Evolutionary conservation across 1,140 invertebrate genomes (phyloP), one percentile per base, ranked within the genome.

Genomic region (Cydia amplana): DNA sequence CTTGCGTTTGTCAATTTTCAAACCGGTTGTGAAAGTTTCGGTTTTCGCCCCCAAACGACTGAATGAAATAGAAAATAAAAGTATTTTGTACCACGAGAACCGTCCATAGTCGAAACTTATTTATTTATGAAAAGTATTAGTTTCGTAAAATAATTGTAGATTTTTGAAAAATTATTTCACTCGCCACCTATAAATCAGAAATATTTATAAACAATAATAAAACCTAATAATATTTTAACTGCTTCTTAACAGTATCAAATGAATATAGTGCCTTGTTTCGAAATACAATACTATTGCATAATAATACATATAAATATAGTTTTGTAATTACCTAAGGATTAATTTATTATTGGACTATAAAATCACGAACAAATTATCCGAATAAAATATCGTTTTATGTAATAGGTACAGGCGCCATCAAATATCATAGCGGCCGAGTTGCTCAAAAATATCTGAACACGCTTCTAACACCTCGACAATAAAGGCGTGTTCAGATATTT

Each of bases 81-180:
- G 18, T 85, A 81, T 82, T 85, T 86, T 85, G 79, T 83, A 88
- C 83, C 83, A 85, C 85, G 74, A 80, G 60, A 83, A 91, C 89
- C 89, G 89, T 90, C 89, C 89, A 90, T 83, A 90, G 85, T 86
- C 84, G 86, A 81, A 86, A 73, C 83, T 82, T 89, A 89, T 91
- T 89, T 91, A 89, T 89, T 89, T 91, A 79, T 85, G 87, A 82
- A 78, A 85, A 81, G 72, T 51, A 89, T 87, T 87, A 86, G 83
- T 88, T 84, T 82, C 79, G 85, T 80, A 87, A 85, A 72, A 51
- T 65, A 85, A 60, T 23, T 60, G 20, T 60, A 60, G 55, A 60
- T 60, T 60, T 60, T 60, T 60, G 55, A 60, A 60, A 60, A 23
- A 23, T 23, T 20, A 7, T 51, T 51, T 6, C 12, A 60, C 9